phyloP scores from a whole-genome alignment of 2,797 vertebrate genomes.

The Lophotriccus pileatus region DNA sequence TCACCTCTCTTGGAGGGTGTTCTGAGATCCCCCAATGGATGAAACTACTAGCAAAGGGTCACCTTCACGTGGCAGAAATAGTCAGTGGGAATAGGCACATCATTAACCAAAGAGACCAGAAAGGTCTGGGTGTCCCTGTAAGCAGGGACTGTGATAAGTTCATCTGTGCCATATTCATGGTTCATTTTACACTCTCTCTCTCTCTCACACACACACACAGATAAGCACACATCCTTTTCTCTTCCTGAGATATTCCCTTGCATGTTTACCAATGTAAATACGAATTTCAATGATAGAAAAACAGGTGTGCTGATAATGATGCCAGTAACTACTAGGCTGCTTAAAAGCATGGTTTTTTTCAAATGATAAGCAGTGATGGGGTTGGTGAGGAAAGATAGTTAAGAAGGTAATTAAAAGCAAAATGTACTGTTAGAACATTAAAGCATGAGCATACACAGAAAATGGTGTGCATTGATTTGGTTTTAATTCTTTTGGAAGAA shows the following conservation, averaged over 20 bases:
- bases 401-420: conserved; percentile 2
- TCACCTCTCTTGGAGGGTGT: not conserved
- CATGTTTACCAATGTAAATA: not conserved
- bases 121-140: not conserved
- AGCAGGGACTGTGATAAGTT: not conserved
- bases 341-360: not conserved
- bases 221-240: not conserved
- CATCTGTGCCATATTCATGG: not conserved
- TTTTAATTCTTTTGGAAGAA: not conserved
- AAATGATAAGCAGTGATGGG: not conserved
- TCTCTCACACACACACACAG: not conserved
- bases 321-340: not conserved
- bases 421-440: not conserved
- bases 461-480: not conserved
- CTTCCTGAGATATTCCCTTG: accelerated
- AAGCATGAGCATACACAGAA: not conserved
- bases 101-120: not conserved
- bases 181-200: not conserved
- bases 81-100: not conserved
- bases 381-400: not conserved
- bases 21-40: not conserved
- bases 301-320: not conserved
- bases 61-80: not conserved
- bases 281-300: not conserved
- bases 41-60: not conserved